phyloP scores from a whole-genome alignment of 2,797 vertebrate species.

The Heliangelus exortis region DNA sequence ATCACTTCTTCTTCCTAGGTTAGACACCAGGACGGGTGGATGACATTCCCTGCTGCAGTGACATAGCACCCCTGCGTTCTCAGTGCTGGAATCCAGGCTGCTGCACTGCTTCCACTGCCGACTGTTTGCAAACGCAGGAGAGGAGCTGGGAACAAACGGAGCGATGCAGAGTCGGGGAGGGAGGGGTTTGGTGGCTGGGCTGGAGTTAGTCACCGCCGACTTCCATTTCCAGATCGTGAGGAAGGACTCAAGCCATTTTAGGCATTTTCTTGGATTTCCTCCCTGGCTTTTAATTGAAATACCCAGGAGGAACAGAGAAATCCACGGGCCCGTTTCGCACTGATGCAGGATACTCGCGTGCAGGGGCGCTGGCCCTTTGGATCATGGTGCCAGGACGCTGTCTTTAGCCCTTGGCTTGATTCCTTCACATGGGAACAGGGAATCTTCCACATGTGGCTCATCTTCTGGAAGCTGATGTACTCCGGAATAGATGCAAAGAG shows the following conservation, averaged over 20 bases:
- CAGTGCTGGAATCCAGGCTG: neutral
- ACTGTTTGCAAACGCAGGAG: neutral
- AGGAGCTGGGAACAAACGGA: conserved; percentile 27
- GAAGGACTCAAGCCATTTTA: conserved; percentile 64
- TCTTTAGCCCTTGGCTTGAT: neutral
- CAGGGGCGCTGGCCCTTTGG: fast-evolving
- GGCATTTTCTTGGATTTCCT: conserved; percentile 61
- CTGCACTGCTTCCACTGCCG: conserved; percentile 29
- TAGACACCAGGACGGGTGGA: neutral
- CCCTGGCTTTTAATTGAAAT: conserved; percentile 29
- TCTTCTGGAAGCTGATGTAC: neutral
- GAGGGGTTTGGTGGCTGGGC: conserved; percentile 57
- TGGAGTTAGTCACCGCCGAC: conserved; percentile 46
- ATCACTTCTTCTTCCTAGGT: neutral
- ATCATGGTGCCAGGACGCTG: neutral
- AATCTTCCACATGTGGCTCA: neutral
- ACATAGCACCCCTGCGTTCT: neutral
- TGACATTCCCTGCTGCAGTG: neutral
- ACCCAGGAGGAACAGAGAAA: conserved; percentile 23
- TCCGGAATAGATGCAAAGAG: neutral
- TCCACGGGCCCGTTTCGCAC: neutral
- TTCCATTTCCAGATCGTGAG: conserved; percentile 55
- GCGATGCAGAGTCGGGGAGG: conserved; percentile 11
- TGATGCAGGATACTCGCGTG: neutral
- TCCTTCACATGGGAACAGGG: neutral